Evolutionary conservation across 1,140 invertebrate genomes (phyloP).

Genomic region (Tribolium castaneum): DNA sequence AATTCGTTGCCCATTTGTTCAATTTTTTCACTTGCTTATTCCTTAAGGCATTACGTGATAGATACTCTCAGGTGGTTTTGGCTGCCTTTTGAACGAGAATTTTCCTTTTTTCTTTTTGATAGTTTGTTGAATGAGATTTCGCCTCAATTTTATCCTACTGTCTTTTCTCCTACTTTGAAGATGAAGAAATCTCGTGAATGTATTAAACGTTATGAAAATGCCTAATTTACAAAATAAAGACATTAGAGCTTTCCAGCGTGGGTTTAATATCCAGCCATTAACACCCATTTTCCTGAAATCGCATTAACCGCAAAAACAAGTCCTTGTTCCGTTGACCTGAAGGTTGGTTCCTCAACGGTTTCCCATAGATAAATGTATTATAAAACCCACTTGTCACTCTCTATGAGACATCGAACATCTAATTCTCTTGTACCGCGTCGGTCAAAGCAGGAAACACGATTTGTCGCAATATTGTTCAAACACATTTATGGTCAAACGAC

Average conservation of each 20-base stretch:
- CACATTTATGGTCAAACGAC: too few species aligned
- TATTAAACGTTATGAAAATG: neutral
- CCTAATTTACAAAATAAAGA: neutral
- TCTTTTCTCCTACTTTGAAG: too few species aligned
- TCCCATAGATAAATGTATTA: neutral
- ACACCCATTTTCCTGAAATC: neutral
- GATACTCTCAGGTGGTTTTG: too few species aligned
- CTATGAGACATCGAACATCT: conserved; percentile 10
- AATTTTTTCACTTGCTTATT: too few species aligned
- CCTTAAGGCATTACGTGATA: too few species aligned
- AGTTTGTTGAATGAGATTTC: too few species aligned
- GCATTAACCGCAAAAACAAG: neutral
- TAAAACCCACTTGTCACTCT: neutral
- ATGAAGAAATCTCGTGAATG: neutral
- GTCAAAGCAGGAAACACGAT: neutral
- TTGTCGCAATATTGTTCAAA: neutral
- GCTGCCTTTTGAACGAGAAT: too few species aligned
- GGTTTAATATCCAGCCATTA: neutral
- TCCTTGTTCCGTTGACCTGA: conserved; percentile 38
- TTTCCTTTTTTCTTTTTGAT: too few species aligned
- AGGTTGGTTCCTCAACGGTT: neutral
- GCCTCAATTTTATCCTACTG: too few species aligned
- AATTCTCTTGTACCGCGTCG: neutral
- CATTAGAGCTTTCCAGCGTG: neutral
- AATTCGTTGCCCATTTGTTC: too few species aligned